Evolutionary conservation across 2,797 vertebrate genomes (phyloP), one percentile per base, ranked within the genome.

Genomic region (Sebastolobus alascanus): DNA sequence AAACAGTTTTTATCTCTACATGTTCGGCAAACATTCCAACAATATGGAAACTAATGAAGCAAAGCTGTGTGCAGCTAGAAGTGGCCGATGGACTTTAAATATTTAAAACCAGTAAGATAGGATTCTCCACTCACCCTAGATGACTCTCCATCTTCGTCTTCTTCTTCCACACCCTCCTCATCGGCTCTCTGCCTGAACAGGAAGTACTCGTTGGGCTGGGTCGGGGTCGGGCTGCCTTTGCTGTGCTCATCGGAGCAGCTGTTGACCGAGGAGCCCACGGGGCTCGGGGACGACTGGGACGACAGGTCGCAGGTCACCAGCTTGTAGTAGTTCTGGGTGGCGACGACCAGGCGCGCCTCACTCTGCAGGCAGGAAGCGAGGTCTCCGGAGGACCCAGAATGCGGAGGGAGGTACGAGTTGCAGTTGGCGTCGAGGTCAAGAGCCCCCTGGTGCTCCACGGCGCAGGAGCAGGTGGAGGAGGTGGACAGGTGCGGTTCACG

Each of bases 321-420:
- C 82, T 99, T 99, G 77, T 99, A 99, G 85, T 99, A 99, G 94
- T 99, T 99, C 91, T 99, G 98, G 13, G 98, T 99, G 94, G 98
- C 97, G 79, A 98, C 97, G 20, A 99, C 97, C 1, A 99, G 95
- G 40, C 97, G 96, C 0, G 98, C 98, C 87, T 97, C 96, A 93
- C 98, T 99, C 93, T 99, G 97, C 90, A 98, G 96, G 88, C 98
- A 98, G 14, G 98, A 96, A 1, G 96, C 96, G 20, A 97, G 94
- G 73, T 98, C 97, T 0, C 91, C 93, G 2, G 81, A 84, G 0
- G 97, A 97, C 59, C 92, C 95, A 0, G 92, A 92, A 0, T 91
- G 92, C 5, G 93, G 92, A 8, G 94, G 94, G 79, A 93, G 97
- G 93, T 95, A 99, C 59, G 98, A 96, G 93, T 99, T 99, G 93